phyloP scores from a whole-genome alignment of 2,797 vertebrate species.

The Staurois parvus region DNA sequence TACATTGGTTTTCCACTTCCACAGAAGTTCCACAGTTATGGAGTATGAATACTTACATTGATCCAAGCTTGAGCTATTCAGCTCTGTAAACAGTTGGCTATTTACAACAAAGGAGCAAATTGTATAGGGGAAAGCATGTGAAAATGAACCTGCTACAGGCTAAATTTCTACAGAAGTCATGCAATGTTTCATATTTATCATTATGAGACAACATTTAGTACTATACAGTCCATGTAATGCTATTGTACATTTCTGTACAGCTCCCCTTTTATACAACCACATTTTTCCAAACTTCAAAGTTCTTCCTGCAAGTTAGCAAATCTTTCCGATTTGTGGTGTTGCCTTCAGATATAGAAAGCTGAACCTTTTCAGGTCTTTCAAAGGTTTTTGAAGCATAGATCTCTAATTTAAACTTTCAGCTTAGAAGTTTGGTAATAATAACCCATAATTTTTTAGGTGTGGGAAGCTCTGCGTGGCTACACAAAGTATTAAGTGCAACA shows the following conservation, averaged over 20 bases:
- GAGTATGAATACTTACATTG: no score
- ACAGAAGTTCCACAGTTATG: no score
- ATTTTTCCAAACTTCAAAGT: slow-evolving; percentile 6
- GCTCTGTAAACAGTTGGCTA: background rate
- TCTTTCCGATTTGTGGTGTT: background rate
- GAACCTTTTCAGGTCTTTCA: slow-evolving; percentile 12
- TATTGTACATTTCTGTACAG: background rate
- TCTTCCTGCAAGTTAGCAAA: slow-evolving; percentile 7
- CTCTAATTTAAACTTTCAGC: slow-evolving; percentile 28
- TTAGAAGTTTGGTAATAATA: slow-evolving; percentile 45
- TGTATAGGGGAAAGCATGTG: no score
- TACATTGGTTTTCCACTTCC: no score
- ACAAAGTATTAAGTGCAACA: slow-evolving; percentile 44
- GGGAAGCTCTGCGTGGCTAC: slow-evolving; percentile 14
- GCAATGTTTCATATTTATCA: background rate
- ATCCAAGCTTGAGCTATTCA: background rate
- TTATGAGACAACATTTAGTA: background rate
- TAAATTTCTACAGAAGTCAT: background rate
- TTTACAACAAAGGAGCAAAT: background rate
- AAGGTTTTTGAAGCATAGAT: slow-evolving; percentile 6
- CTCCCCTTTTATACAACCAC: background rate
- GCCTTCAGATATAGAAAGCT: background rate
- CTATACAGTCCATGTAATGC: background rate
- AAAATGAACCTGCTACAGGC: no score
- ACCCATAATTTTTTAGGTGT: slow-evolving; percentile 40